Evolutionary conservation across 2,113 vertebrate species (phyloP), one percentile per base, ranked within the genome.

Genomic region (Oxygymnocypris stewartii): DNA sequence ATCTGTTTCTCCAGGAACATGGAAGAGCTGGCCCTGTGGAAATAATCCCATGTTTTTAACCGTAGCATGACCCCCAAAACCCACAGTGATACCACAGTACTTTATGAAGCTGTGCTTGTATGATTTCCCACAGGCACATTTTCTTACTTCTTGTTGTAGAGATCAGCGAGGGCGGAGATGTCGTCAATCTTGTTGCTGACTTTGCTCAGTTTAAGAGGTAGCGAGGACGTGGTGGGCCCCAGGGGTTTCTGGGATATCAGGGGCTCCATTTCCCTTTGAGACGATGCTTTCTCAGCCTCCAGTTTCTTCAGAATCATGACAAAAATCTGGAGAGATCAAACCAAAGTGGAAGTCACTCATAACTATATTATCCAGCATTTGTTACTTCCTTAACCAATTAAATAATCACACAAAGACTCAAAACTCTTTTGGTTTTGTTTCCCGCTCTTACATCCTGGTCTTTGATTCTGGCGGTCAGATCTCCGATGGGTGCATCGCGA

Each of bases 91-190:
- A 23, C 54, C 18, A 59, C 57, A 23, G 7, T 59, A 59, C 57
- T 59, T 59, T 9, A 59, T 59, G 57, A 9, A 59, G 57, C 57
- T 20, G 23, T 59, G 57, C 57, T 59, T 9, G 57, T 59, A 59
- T 40, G 4, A 71, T 71, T 71, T 37, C 10, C 67, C 4, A 8
- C 28, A 35, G 28, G 69, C 18, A 40, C 11, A 9, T 8, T 1
- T 86, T 94, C 95, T 92, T 93, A 99, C 98, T 99, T 99, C 92
- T 97, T 95, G 0, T 92, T 91, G 4, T 96, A 99, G 84, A 97
- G 96, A 54, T 88, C 89, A n/a, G 95, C 93, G 44, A 99, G 96
- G 37, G 89, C 42, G 8, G 89, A 95, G 87, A 96, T 87, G 4
- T 97, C 94, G 0, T 92, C 95, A 81, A 96, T 94, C 90, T 97